These are phyloP conservation scores for Drosophila recens DNA, from an alignment of 2,888 invertebrate species.

Conservation along the genomic window DNA sequence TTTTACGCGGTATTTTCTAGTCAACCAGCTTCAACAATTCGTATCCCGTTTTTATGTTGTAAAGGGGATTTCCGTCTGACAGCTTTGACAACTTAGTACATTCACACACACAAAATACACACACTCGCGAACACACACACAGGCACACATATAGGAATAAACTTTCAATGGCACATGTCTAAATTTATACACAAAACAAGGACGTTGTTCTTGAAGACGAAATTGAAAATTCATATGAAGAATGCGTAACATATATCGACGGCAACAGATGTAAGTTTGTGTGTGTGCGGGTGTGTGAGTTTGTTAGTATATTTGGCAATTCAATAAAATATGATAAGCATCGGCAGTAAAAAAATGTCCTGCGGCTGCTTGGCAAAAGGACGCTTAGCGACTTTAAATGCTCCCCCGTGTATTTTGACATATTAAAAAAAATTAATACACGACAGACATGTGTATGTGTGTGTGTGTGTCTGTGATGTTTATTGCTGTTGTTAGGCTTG, in stretches of 20 bases:
- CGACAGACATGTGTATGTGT: constrained; percentile 19
- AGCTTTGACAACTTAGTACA: constrained; percentile 75
- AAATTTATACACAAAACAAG: constrained; percentile 61
- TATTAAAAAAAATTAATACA: constrained; percentile 51
- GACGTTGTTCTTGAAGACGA: constrained; percentile 61
- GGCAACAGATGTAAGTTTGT: background rate
- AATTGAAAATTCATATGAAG: constrained; percentile 76
- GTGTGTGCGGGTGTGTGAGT: constrained; percentile 1
- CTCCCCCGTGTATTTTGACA: constrained; percentile 17
- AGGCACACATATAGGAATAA: constrained; percentile 11
- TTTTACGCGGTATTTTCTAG: constrained; percentile 24
- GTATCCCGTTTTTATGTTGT: constrained; percentile 60
- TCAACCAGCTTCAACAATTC: background rate
- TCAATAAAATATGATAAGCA: constrained; percentile 69
- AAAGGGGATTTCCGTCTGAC: constrained; percentile 77
- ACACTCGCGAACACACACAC: constrained; percentile 23
- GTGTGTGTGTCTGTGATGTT: constrained; percentile 14
- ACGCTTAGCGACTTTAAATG: constrained; percentile 45
- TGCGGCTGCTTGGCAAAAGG: constrained; percentile 46
- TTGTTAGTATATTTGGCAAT: constrained; percentile 60
- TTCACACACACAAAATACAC: constrained; percentile 29
- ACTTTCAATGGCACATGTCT: constrained; percentile 43
- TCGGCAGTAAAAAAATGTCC: constrained; percentile 58
- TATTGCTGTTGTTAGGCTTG: constrained; percentile 29
- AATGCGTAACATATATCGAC: constrained; percentile 43